phyloP scores from a whole-genome alignment of 2,888 invertebrate genomes.

The Amphipoea oculea region DNA sequence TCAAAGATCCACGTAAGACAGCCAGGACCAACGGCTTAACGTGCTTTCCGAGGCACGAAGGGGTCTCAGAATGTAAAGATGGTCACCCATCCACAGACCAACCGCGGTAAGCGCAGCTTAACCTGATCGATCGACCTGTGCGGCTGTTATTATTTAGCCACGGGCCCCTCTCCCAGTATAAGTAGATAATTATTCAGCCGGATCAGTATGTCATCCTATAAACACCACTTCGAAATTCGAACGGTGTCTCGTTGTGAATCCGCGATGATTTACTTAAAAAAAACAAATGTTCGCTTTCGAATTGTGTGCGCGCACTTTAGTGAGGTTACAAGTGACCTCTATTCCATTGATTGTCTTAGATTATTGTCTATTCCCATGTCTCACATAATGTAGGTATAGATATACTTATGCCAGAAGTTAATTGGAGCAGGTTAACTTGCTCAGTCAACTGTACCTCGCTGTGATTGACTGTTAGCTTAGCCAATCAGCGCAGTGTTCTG shows the following conservation, averaged over 20 bases:
- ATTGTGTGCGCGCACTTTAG: neutral
- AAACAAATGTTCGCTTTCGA: no score
- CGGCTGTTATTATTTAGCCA: no score
- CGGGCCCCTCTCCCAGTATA: no score
- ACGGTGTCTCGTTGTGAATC: neutral
- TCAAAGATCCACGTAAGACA: no score
- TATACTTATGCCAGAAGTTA: slow-evolving; percentile 27
- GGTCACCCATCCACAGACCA: no score
- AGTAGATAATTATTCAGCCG: no score
- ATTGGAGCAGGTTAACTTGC: slow-evolving; percentile 32
- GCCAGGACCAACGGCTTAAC: no score
- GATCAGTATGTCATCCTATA: neutral
- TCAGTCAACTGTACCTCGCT: slow-evolving; percentile 10
- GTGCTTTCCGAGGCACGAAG: no score
- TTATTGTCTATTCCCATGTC: neutral
- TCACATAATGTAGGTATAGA: neutral
- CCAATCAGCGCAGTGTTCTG: neutral
- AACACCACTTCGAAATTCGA: neutral
- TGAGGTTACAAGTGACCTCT: neutral
- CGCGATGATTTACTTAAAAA: neutral
- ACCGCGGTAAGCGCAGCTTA: no score
- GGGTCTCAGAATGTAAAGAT: no score
- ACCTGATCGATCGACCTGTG: no score
- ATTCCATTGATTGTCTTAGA: neutral
- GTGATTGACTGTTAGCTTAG: slow-evolving; percentile 38